Conservation (phyloP, 2,888 invertebrate genomes). For the Allygus modestus region DNA sequence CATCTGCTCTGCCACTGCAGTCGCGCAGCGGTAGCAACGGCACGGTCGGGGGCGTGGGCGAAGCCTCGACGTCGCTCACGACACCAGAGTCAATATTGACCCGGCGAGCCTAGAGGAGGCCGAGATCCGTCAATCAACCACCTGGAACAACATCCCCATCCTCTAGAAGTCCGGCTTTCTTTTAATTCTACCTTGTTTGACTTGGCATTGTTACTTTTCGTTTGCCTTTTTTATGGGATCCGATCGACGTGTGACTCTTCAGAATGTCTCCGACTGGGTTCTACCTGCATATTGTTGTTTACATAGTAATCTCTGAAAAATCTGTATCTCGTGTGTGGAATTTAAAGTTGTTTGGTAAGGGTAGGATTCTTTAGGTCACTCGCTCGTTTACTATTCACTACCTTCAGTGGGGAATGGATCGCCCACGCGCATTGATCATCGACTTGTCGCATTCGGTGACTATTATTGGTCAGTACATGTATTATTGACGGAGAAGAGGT, state of each 20-base stretch:
- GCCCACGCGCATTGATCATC: too few relatives aligned
- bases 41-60: conserved; percentile 4
- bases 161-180: not conserved
- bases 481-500: too few relatives aligned
- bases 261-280: not conserved
- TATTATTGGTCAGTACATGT: too few relatives aligned
- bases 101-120: not conserved
- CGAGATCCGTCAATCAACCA: conserved; percentile 49
- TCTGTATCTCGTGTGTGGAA: too few relatives aligned
- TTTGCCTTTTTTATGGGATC: not conserved
- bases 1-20: not conserved
- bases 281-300: not conserved
- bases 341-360: too few relatives aligned
- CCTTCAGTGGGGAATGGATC: too few relatives aligned
- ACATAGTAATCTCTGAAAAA: too few relatives aligned
- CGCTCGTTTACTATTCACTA: too few relatives aligned
- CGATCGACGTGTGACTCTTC: not conserved
- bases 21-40: not conserved
- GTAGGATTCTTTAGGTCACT: too few relatives aligned
- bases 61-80: conserved; percentile 22
- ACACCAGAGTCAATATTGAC: conserved; percentile 48
- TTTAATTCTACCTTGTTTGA: conserved; percentile 18
- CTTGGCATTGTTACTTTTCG: not conserved
- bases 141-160: conserved; percentile 41
- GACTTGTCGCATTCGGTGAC: too few relatives aligned